Base-by-base conservation (phyloP, 2,113 vertebrate genomes). In the Nanorana parkeri region DNA sequence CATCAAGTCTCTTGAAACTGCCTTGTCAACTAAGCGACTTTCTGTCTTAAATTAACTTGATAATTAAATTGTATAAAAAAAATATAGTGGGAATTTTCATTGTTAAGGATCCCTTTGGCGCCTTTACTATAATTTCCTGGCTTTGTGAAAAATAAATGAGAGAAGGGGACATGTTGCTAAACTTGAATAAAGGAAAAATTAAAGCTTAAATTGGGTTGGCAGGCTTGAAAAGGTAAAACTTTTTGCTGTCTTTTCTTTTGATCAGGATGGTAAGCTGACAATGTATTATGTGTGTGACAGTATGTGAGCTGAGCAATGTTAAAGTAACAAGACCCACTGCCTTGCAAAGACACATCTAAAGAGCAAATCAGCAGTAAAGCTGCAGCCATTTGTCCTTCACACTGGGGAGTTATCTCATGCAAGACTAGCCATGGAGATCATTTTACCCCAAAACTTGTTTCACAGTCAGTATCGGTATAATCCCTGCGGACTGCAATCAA, bases 391-490 rank as follows among this genome's bases (percentile, higher is more conserved):
- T 89, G 81, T 88, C 87, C 84, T 79, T 84, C 86, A 84, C 89
- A 15, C 0, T 77, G 72, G 86, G 87, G 79, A 84, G 76, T 80
- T 80, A 85, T 77, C 28, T 80, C 74, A 85, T 84, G 80, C 41
- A 78, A 86, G 81, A 85, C 67, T 32, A 85, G 84, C 83, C 76
- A 87, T 86, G 87, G 84, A 89, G 87, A 92, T 86, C 81, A 86
- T 87, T 88, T 88, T 85, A 85, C 85, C 74, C 76, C 68, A 77
- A 68, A 84, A 17, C 66, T 82, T 83, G 86, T 87, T 84, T 68
- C 83, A 80, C 56, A 72, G 85, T 78, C 84, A 87, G 89, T 86
- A 86, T 55, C 28, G 11, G 77, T 74, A 85, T 64, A 88, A 87
- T 80, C 56, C 13, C 89, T 80, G 84, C 28, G 86, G 86, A 85